These are phyloP conservation scores for Synanthedon vespiformis DNA, from an alignment of 2,888 invertebrate genomes.

Conservation along the genomic window DNA sequence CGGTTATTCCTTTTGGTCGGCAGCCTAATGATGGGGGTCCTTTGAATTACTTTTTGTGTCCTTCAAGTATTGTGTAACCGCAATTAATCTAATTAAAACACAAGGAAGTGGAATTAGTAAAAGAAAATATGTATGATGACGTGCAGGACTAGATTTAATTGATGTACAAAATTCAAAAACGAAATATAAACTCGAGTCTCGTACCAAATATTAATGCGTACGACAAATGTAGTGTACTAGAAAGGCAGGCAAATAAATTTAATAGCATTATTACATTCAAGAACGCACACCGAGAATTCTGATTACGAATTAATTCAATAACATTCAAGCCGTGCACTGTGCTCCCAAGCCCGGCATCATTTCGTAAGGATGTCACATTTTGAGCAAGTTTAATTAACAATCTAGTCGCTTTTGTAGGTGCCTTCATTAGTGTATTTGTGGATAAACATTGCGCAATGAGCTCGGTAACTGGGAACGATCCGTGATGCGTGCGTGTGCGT, in stretches of 20 bases:
- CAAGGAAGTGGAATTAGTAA: slow-evolving; percentile 5
- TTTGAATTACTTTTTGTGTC: slow-evolving; percentile 60
- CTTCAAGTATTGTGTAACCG: slow-evolving; percentile 45
- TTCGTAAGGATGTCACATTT: slow-evolving; percentile 70
- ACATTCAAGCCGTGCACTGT: slow-evolving; percentile 64
- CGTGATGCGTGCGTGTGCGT: slow-evolving; percentile 40
- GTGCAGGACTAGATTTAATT: not conserved
- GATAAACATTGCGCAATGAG: slow-evolving; percentile 57
- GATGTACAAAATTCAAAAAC: no score
- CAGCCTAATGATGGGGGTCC: slow-evolving; percentile 60
- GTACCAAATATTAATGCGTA: no score
- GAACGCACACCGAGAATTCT: slow-evolving; percentile 61
- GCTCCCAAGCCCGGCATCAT: slow-evolving; percentile 54
- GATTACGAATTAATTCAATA: slow-evolving; percentile 69
- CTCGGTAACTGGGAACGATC: slow-evolving; percentile 35
- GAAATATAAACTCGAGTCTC: no score
- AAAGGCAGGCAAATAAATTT: slow-evolving; percentile 35
- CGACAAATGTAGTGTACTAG: slow-evolving; percentile 21
- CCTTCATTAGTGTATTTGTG: slow-evolving; percentile 71
- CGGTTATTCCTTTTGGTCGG: slow-evolving; percentile 67
- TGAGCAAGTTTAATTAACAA: slow-evolving; percentile 71
- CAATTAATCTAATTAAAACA: slow-evolving; percentile 47
- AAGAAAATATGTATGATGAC: slow-evolving; percentile 3
- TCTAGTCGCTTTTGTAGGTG: slow-evolving; percentile 69
- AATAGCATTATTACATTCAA: slow-evolving; percentile 51